Conservation (phyloP, 2,113 vertebrate species). For the Tychaedon coryphoeus region DNA sequence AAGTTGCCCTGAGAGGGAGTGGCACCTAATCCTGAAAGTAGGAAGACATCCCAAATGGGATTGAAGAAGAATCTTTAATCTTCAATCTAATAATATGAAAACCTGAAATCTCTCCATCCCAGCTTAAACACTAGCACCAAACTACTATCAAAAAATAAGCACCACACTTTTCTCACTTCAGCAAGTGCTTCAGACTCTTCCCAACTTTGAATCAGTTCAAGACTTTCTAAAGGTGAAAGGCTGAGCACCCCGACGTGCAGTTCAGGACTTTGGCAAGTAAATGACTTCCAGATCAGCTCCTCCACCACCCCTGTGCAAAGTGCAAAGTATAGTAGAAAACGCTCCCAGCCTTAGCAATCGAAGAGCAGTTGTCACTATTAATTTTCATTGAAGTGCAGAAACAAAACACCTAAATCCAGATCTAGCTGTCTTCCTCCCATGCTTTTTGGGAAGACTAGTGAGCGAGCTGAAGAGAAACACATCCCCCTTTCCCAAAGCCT, state of each 20-base stretch:
- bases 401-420: neutral
- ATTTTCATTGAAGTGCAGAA: neutral
- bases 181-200: neutral
- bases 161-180: neutral
- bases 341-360: neutral
- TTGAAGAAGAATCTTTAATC: neutral
- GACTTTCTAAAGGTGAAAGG: neutral
- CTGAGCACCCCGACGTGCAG: accelerated
- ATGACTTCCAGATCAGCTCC: neutral
- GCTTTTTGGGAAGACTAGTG: neutral
- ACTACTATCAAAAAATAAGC: neutral
- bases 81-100: neutral
- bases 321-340: neutral
- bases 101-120: neutral
- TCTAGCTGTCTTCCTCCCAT: neutral
- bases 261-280: neutral
- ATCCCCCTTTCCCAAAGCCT: neutral
- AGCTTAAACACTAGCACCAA: neutral
- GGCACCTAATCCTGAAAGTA: neutral
- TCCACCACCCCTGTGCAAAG: neutral
- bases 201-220: neutral
- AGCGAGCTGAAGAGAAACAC: neutral
- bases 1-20: neutral
- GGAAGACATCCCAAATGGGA: neutral
- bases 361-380: neutral